Conservation (phyloP, 2,113 vertebrate species). For the Bufo bufo region DNA sequence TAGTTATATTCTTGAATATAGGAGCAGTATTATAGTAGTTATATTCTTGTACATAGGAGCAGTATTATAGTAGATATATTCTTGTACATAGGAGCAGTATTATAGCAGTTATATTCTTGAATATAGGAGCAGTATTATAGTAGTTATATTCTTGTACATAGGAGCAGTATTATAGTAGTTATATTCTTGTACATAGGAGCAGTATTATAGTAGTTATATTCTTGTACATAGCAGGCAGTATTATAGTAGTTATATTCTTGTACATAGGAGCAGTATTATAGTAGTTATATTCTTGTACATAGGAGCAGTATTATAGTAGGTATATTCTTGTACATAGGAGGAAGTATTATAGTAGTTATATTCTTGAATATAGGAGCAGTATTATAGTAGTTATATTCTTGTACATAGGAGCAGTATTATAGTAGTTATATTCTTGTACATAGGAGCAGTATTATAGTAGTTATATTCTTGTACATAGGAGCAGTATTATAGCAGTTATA, state of each 20-base stretch:
- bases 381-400: background rate
- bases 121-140: too few relatives aligned
- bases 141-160: too few relatives aligned
- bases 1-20: too few relatives aligned
- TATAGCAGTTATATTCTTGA: too few relatives aligned
- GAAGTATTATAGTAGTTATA: background rate
- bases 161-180: too few relatives aligned
- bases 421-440: constrained; percentile 1
- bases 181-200: background rate
- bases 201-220: background rate
- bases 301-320: background rate
- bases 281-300: too few relatives aligned
- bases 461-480: background rate
- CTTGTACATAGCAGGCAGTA: background rate
- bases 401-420: background rate
- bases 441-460: background rate
- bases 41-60: too few relatives aligned
- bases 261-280: too few relatives aligned
- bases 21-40: too few relatives aligned
- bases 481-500: background rate
- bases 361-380: too few relatives aligned
- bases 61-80: background rate
- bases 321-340: background rate
- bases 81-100: background rate
- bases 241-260: background rate